Evolutionary conservation across 2,888 invertebrate genomes (phyloP), one percentile per base, ranked within the genome.

Genomic region (Keiferia lycopersicella): DNA sequence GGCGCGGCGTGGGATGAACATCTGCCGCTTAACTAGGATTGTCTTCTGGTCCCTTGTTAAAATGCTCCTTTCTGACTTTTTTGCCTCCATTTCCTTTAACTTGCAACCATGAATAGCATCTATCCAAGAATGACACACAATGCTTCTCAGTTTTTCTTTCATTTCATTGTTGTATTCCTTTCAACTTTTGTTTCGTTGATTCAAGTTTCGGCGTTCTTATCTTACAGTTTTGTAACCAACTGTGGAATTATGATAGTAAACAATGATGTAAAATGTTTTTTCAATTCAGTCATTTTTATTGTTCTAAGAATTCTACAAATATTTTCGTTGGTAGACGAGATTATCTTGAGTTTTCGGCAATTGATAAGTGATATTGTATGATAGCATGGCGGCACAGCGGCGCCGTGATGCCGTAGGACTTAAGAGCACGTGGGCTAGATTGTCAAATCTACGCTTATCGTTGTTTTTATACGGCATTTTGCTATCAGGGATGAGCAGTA

Each of bases 1-100:
- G 58, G 7, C 10, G 11, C 18, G 38, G 50, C 30, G 34, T 50
- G 50, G 48, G 64, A 64, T 34, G 1, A 61, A 61, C 64, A 60
- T 60, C 59, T 60, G 64, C 64, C 59, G 60, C 59, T 48, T 26
- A 16, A 60, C 45, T 22, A 39, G 12, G 51, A 64, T 64, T 64
- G 64, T 64, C 64, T 60, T 59, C 38, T 20, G 1, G 34, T 20
- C 20, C 10, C 30, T 64, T 64, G 61, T 64, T 30, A 61, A 20
- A 51, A 64, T 60, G 56, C 61, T 50, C 16, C 26, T 41, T 41
- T 34, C 39, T 41, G 41, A 58, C 38, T 63, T 50, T 64, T 61
- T 56, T 64, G 56, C 61, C 34, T 53, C 51, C 50, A 6, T 26
- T 60, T 60, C 18, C 51, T 64, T 53, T 26, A 30, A 22, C 16